Evolutionary conservation across 2,797 vertebrate species (phyloP).

Genomic region (Sebastes matsubarae): DNA sequence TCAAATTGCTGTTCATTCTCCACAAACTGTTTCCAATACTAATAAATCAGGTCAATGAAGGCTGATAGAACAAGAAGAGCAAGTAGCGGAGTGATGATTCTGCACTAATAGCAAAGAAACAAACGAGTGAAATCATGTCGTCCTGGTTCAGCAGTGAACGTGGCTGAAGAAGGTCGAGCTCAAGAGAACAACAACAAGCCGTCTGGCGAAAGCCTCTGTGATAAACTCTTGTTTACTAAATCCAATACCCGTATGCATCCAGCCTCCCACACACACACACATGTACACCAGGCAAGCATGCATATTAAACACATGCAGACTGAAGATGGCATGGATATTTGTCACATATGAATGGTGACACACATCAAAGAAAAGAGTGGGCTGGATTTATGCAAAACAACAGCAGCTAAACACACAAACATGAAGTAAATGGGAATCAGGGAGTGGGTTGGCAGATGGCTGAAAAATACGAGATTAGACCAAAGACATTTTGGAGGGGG

Average conservation of each 20-base stretch:
- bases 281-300: not conserved
- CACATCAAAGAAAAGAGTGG: constrained; percentile 51
- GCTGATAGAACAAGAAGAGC: not conserved
- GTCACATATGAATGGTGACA: constrained; percentile 39
- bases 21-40: not conserved
- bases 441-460: constrained; percentile 53
- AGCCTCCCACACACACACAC: not conserved
- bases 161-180: constrained; percentile 7
- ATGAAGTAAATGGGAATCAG: constrained; percentile 13
- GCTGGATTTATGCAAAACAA: constrained; percentile 55
- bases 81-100: not conserved
- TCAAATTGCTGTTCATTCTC: not conserved
- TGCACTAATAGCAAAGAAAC: not conserved
- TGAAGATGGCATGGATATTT: constrained; percentile 22
- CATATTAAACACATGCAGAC: not conserved
- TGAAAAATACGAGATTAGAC: constrained; percentile 31
- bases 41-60: not conserved
- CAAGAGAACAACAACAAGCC: constrained; percentile 7
- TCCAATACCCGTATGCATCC: not conserved
- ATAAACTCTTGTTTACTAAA: constrained; percentile 50
- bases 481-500: not conserved
- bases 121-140: constrained; percentile 6
- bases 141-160: not conserved
- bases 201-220: constrained; percentile 13
- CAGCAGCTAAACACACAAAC: constrained; percentile 50